These are phyloP conservation scores for Meloidogyne chitwoodi DNA, from an alignment of 1,140 invertebrate genomes.

Conservation along the genomic window DNA sequence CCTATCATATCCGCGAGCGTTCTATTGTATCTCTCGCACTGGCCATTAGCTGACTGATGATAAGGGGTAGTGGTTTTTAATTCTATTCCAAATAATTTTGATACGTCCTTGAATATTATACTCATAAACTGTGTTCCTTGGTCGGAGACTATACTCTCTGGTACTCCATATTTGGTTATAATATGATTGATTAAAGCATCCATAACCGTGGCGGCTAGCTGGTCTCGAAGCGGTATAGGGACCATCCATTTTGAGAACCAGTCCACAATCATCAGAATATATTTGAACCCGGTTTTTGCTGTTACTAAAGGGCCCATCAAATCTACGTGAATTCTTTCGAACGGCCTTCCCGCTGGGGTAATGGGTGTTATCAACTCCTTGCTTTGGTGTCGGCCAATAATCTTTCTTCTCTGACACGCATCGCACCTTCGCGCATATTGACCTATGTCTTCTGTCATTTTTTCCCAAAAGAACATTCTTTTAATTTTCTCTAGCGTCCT, in stretches of 20 bases:
- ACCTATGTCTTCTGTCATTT: not conserved
- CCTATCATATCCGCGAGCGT: not conserved
- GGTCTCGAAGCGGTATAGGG: not conserved
- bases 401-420: slow-evolving; percentile 5
- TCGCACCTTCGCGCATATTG: not conserved
- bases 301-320: not conserved
- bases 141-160: too few species aligned
- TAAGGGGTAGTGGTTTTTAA: not conserved
- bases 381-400: not conserved
- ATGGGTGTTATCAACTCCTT: not conserved
- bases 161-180: too few species aligned
- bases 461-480: not conserved
- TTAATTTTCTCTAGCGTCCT: not conserved
- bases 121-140: too few species aligned
- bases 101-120: not conserved
- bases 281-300: not conserved
- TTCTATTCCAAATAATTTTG: not conserved
- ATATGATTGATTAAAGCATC: not conserved
- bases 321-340: not conserved
- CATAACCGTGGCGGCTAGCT: slow-evolving; percentile 3
- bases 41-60: slow-evolving; percentile 2
- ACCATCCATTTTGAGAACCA: slow-evolving; percentile 17
- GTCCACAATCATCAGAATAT: slow-evolving; percentile 2
- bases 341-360: not conserved
- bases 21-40: slow-evolving; percentile 2